Evolutionary conservation across 2,113 vertebrate genomes (phyloP), one percentile per base, ranked within the genome.

Genomic region (Calyptomena viridis): DNA sequence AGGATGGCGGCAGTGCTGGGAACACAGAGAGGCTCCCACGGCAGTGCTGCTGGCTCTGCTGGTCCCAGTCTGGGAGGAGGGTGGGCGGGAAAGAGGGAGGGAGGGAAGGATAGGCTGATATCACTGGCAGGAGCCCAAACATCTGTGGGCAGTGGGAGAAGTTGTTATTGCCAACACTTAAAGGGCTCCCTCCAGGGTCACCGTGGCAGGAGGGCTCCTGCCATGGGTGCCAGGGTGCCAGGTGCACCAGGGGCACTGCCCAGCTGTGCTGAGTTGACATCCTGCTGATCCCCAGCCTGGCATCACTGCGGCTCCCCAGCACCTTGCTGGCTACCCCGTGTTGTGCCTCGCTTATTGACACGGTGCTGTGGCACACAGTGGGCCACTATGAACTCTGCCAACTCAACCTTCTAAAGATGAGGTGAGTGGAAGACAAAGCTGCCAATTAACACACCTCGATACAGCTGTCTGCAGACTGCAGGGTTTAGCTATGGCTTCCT

Each of bases 91-190:
- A 62, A 87, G 86, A 74, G 81, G 83, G 56, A 63, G 52, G 88
- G 91, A 85, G 85, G 93, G 93, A 89, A 81, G 83, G 77, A 58
- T 44, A 4, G 89, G 68, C 91, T 11, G 88, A 84, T 89, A 82
- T 60, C 46, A 3, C 80, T 95, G 83, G 90, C 94, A 93, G 94
- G 60, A 96, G 22, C 33, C 93, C 94, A 95, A 89, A 91, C 86
- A 92, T 94, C 90, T 88, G 93, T 73, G 60, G 72, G 93, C 94
- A 84, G 74, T 92, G 91, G 94, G 93, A 89, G 83, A 93, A 69
- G 28, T 4, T 8, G 37, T 95, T 77, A 31, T 44, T 80, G 56
- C 74, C 28, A 53, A 35, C 35, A 13, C 6, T 90, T 90, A 76
- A 89, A 84, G 88, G 76, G 94, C 85, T 95, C 71, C 53, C 35